A percentile compares a stretch with the other conserved stretches of the same genome.
phyloP scores from a whole-genome alignment of 2,797 vertebrate species.

The Serranus cabrilla region DNA sequence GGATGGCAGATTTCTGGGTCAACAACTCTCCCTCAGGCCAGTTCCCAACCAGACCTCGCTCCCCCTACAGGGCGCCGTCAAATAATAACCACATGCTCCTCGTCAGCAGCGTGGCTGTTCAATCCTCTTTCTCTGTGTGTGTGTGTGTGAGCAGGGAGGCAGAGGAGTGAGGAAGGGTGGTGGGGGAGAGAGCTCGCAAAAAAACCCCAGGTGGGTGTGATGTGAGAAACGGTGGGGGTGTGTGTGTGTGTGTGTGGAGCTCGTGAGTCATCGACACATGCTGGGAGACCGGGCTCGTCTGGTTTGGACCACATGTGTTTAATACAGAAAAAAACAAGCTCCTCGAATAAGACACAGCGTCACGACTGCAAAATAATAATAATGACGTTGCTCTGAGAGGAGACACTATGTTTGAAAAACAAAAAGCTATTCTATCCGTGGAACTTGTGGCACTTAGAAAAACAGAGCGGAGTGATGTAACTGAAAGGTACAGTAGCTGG shows the following conservation, averaged over 20 bases:
- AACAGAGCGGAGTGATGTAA: constrained; percentile 34
- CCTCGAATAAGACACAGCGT: constrained; percentile 36
- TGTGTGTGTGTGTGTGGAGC: constrained; percentile 34
- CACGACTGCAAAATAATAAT: constrained; percentile 7
- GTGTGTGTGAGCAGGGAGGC: constrained; percentile 3
- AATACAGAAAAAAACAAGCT: constrained; percentile 42
- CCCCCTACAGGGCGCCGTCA: constrained; percentile 31
- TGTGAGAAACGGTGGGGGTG: constrained; percentile 47
- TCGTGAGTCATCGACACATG: constrained; percentile 79
- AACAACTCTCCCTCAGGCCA: constrained; percentile 17
- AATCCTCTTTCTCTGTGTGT: constrained; percentile 1
- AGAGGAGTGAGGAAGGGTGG: not conserved
- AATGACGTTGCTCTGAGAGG: not conserved
- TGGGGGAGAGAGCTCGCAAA: constrained; percentile 22
- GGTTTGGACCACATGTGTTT: constrained; percentile 71
- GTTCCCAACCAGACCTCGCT: constrained; percentile 11
- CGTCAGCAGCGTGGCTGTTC: constrained; percentile 27
- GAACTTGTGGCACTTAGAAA: constrained; percentile 29
- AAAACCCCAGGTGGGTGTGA: constrained; percentile 68
- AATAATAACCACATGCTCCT: constrained; percentile 66
- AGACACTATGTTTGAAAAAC: constrained; percentile 26
- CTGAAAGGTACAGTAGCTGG: constrained; percentile 29
- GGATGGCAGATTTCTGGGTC: constrained; percentile 58
- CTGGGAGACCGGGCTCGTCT: constrained; percentile 74
- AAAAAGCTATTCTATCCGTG: constrained; percentile 47